Evolutionary conservation across 2,797 vertebrate genomes (phyloP), one percentile per base, ranked within the genome.

Genomic region (Melanotaenia parkinsoni): DNA sequence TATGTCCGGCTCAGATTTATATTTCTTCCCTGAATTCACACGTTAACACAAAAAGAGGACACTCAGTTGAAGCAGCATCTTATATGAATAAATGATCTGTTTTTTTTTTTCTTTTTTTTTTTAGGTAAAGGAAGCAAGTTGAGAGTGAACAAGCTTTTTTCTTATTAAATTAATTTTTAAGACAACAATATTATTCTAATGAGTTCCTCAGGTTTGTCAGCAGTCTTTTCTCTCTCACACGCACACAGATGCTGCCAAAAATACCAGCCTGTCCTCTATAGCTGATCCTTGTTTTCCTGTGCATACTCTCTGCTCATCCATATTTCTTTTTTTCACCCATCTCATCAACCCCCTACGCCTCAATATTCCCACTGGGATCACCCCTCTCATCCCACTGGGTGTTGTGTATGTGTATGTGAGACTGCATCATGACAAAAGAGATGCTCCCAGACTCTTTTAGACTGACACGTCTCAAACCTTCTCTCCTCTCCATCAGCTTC

Each of bases 341-440:
- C 53, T 26, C 0, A 63, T 63, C 60, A 58, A 26, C 63, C 71
- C 56, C 67, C 63, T 32, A 60, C 67, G 57, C 16, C 32, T 22
- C 58, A 61, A 33, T 70, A 85, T 80, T 82, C 88, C 91, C 85
- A 69, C 1, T 63, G 80, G 86, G 85, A 83, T 70, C 74, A 59
- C 80, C 81, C 72, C 58, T 68, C 71, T 78, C 61, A 85, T 79
- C 61, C 68, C 1, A 0, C 68, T 10, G 74, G 9, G 66, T 43
- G 26, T 50, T 79, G 77, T 73, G 30, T 67, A 51, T 45, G 45
- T 76, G 77, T 24, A 30, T 78, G 63, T 74, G 71, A 74, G 59
- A 67, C 82, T 84, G 84, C 72, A 85, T 74, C 75, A 81, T 82
- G 87, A 93, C 89, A 91, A 92, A 86, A 84, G 88, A 89, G 76